Conservation (phyloP, 2,888 invertebrate genomes). For the Cataglyphis livida region DNA sequence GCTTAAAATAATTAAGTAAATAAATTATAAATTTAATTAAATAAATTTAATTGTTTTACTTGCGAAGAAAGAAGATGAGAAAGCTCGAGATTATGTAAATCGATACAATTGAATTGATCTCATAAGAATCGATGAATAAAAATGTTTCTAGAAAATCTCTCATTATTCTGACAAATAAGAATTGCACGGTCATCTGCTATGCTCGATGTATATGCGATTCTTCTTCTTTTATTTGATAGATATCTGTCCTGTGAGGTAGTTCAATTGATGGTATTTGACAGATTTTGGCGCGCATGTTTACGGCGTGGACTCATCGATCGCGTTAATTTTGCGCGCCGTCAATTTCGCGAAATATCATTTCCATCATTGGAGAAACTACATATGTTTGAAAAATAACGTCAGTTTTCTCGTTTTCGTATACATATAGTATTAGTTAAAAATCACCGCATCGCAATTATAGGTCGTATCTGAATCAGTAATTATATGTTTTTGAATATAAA, state of each 20-base stretch:
- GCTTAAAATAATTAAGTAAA: not conserved
- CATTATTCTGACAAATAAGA: conserved; percentile 3
- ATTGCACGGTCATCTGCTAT: conserved; percentile 10
- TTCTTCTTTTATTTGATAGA: conserved; percentile 1
- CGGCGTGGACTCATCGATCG: not conserved
- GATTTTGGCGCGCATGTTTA: not conserved
- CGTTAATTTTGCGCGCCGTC: conserved; percentile 54
- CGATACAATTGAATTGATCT: not conserved
- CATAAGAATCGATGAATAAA: not conserved
- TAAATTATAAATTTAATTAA: not conserved
- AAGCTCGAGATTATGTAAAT: not conserved
- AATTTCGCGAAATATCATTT: conserved; percentile 50
- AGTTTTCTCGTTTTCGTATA: not conserved
- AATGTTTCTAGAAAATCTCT: conserved; percentile 4
- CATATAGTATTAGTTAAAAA: not conserved
- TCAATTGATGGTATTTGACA: conserved; percentile 22
- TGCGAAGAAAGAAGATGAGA: not conserved
- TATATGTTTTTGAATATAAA: too few relatives aligned
- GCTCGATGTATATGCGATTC: not conserved
- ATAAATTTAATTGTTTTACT: not conserved
- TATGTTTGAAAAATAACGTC: conserved; percentile 14
- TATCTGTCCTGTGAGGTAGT: not conserved
- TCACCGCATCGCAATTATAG: not conserved
- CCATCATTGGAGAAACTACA: conserved; percentile 14
- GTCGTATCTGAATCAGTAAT: not conserved